These are phyloP conservation scores for Allacma fusca DNA, from an alignment of 2,888 invertebrate genomes.

Conservation along the genomic window DNA sequence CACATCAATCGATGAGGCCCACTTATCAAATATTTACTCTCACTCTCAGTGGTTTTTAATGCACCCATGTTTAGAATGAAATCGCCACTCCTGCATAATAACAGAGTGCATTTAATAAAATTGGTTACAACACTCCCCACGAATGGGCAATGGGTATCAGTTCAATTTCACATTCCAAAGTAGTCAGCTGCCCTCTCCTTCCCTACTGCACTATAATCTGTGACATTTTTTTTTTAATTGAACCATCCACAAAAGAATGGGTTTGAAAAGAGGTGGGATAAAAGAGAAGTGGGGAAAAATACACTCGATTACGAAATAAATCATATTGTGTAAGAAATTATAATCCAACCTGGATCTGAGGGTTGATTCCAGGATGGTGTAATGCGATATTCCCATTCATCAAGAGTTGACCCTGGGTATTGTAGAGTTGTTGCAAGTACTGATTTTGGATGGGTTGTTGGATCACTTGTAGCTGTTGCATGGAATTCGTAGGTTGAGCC, in stretches of 20 bases:
- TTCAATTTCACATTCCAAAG: too few species aligned
- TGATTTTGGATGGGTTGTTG: constrained; percentile 81
- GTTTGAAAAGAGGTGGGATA: neutral
- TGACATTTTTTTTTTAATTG: too few species aligned
- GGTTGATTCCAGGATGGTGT: constrained; percentile 76
- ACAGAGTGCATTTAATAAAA: neutral
- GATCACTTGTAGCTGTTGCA: constrained; percentile 76
- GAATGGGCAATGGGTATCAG: too few species aligned
- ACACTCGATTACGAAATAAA: constrained; percentile 10
- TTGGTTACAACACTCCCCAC: neutral
- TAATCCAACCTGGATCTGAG: constrained; percentile 72
- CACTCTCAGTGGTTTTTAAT: constrained; percentile 6
- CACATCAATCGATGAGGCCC: neutral
- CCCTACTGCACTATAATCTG: too few species aligned
- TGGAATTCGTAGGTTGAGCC: constrained; percentile 45
- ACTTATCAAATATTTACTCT: constrained; percentile 38
- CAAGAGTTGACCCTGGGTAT: constrained; percentile 76
- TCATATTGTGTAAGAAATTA: constrained; percentile 14
- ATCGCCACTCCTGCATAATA: neutral
- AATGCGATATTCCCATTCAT: constrained; percentile 83
- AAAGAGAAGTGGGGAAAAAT: neutral
- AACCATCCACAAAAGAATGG: too few species aligned
- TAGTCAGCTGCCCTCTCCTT: too few species aligned
- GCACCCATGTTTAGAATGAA: neutral
- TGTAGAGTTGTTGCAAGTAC: constrained; percentile 80